A percentile compares a stretch with the other conserved stretches of the same genome.
These are phyloP conservation scores for Astyanax mexicanus DNA, from an alignment of 2,797 vertebrate genomes.

Conservation along the genomic window DNA sequence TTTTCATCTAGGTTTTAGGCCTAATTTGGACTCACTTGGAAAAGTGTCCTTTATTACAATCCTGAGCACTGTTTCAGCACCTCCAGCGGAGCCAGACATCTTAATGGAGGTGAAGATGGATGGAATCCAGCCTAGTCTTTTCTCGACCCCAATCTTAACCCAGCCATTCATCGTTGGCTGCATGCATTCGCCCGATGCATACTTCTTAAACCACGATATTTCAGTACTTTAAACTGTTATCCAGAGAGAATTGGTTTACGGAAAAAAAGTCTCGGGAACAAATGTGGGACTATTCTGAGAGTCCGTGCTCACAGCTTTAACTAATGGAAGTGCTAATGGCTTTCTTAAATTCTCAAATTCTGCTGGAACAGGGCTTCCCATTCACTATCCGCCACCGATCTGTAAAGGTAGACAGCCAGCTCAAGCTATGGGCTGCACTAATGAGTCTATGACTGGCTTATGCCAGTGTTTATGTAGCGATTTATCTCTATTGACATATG, in stretches of 20 bases:
- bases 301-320: too few species aligned
- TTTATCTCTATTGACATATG: background rate
- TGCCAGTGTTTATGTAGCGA: background rate
- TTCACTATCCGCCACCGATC: background rate
- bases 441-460: background rate
- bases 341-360: background rate
- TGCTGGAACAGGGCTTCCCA: background rate
- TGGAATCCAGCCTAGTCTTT: constrained; percentile 8
- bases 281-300: background rate
- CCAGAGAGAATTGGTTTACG: constrained; percentile 37
- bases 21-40: too few species aligned
- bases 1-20: too few species aligned
- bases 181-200: background rate
- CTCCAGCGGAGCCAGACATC: constrained; percentile 17
- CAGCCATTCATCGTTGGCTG: constrained; percentile 9
- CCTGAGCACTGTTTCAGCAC: background rate
- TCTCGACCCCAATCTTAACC: constrained; percentile 30
- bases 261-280: background rate
- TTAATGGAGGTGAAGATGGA: constrained; percentile 24
- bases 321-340: background rate
- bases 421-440: background rate
- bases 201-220: background rate
- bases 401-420: background rate
- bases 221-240: constrained; percentile 26
- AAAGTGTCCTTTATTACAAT: too few species aligned